Evolutionary conservation across 2,113 vertebrate species (phyloP), one percentile per base, ranked within the genome.

Genomic region (Ailurus styani): DNA sequence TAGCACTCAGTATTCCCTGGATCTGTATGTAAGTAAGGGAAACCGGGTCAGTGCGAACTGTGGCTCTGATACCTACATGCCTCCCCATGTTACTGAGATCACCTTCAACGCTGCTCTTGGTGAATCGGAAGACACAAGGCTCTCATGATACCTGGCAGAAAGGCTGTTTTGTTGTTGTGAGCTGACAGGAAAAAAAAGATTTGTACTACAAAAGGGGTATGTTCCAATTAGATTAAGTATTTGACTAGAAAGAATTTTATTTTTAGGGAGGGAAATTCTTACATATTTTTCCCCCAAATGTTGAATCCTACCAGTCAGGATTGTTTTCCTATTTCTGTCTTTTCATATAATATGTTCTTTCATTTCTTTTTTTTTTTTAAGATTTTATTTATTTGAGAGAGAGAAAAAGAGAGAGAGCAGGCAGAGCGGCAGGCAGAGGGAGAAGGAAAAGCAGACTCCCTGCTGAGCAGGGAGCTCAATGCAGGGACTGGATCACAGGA

Each of bases 81-180:
- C 73, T 42, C 77, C 66, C 91, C 18, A 20, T 2, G 34, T 88
- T 87, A 60, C 7, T 17, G 3, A 83, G 50, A n/a, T 87, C 6
- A 77, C 14, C 84, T 95, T 75, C 47, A 93, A 20, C 34, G 96
- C 83, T 91, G 25, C 83, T 50, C 21, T 27, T 79, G 34, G 52
- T 72, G 14, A 72, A 14, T 62, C 34, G 62, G n/a, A 95, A 81
- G 57, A 84, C 73, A n/a, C 0, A 25, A 25, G 4, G 20, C 25
- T 96, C 75, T 73, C 52, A 73, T 84, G 34, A 60, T 50, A 54
- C 17, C 52, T 92, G 77, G 47, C 14, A 89, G 73, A 87, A 97
- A 54, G 55, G 40, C 45, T 82, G 13, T 81, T 82, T 77, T 85
- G 57, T 81, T 82, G 34, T 42, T 78, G 18, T 50, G 64, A 89